A percentile compares a stretch with the other conserved stretches of the same genome.
These are phyloP conservation scores for Fulica atra DNA, from an alignment of 2,113 vertebrate species.

Conservation along the genomic window DNA sequence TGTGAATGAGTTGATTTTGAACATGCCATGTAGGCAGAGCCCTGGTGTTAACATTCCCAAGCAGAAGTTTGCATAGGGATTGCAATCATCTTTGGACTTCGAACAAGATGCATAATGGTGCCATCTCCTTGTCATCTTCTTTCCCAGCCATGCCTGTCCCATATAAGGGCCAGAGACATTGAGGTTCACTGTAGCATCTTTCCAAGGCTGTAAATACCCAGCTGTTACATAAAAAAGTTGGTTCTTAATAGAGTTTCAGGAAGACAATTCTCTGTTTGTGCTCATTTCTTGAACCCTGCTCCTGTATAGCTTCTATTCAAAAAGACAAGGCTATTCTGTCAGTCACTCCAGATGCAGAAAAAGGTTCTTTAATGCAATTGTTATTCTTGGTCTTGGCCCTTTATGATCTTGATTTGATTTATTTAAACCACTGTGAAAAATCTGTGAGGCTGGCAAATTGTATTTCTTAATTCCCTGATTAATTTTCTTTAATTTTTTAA, in stretches of 20 bases:
- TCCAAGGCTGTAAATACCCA: conserved; percentile 26
- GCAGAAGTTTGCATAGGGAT: not conserved
- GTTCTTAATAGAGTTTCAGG: not conserved
- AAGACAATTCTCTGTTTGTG: not conserved
- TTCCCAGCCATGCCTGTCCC: not conserved
- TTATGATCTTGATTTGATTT: not conserved
- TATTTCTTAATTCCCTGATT: not conserved
- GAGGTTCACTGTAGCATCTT: not conserved
- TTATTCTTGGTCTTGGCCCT: not conserved
- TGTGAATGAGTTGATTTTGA: not conserved
- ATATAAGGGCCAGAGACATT: not conserved
- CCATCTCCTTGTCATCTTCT: not conserved
- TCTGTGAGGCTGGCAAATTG: not conserved
- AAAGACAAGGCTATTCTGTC: not conserved
- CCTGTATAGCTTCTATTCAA: not conserved
- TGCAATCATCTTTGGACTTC: not conserved
- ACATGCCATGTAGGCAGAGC: not conserved
- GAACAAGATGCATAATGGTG: not conserved
- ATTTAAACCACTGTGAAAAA: conserved; percentile 15
- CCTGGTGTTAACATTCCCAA: not conserved
- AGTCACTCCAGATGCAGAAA: not conserved
- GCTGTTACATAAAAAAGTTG: not conserved
- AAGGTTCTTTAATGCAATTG: not conserved
- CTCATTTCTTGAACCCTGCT: not conserved
- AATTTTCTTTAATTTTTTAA: not conserved